A percentile compares a stretch with the other conserved stretches of the same genome.
Evolutionary conservation across 2,797 vertebrate genomes (phyloP).

Genomic region (Rhinophrynus dorsalis): DNA sequence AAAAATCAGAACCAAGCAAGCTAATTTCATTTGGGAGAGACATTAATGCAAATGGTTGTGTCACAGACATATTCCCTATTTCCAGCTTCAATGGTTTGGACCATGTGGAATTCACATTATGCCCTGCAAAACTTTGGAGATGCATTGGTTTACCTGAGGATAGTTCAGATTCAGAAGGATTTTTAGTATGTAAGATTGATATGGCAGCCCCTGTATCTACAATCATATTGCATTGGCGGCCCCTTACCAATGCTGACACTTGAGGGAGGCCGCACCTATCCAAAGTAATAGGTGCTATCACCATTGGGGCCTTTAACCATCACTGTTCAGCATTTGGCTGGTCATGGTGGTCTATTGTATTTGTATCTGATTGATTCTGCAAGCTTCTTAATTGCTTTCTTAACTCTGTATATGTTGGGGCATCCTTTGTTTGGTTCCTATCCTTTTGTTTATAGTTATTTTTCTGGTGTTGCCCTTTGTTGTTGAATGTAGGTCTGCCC

Average conservation of each 20-base stretch:
- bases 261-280: not conserved
- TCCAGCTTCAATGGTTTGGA: not conserved
- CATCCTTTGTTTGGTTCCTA: not conserved
- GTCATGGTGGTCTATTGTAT: not conserved
- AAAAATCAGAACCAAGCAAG: not conserved
- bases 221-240: not conserved
- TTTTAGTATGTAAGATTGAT: not conserved
- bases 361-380: not conserved
- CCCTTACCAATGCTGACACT: not conserved
- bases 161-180: not conserved
- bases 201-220: not conserved
- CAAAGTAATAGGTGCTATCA: not conserved
- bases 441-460: not conserved
- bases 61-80: not conserved
- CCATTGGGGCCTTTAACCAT: not conserved
- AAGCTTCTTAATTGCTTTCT: not conserved
- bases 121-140: not conserved
- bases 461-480: not conserved
- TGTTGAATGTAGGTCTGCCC: not conserved
- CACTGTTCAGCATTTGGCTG: not conserved
- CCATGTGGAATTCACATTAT: not conserved
- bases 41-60: not conserved
- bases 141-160: not conserved
- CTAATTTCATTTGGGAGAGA: not conserved
- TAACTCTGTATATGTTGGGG: not conserved